Conservation (phyloP, 1,140 invertebrate genomes). For the Dendroctonus ponderosae region DNA sequence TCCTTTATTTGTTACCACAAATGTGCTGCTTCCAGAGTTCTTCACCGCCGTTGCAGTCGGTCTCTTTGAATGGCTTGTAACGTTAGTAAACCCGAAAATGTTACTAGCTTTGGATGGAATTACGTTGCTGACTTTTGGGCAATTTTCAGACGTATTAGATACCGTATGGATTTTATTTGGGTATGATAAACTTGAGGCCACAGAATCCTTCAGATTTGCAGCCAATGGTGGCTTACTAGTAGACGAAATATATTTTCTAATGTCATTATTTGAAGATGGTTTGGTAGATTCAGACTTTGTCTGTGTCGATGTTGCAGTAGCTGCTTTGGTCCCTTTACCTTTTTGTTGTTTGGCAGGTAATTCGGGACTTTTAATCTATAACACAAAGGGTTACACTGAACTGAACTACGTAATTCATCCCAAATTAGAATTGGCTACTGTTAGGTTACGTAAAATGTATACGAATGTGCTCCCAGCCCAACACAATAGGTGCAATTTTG, state of each 20-base stretch:
- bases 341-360: conserved; percentile 39
- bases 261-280: conserved; percentile 30
- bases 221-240: conserved; percentile 20
- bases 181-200: conserved; percentile 9
- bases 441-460: neutral
- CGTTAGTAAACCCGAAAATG: conserved; percentile 39
- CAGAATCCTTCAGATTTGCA: neutral
- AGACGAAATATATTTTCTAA: conserved; percentile 38
- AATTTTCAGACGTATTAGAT: conserved; percentile 20
- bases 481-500: conserved; percentile 1
- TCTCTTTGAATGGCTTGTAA: conserved; percentile 5
- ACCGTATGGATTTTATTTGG: conserved; percentile 41
- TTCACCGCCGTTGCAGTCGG: conserved; percentile 38
- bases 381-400: conserved; percentile 46
- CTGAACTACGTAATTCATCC: neutral
- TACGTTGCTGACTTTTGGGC: conserved; percentile 21
- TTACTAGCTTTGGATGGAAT: conserved; percentile 39
- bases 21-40: conserved; percentile 43
- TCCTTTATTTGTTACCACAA: conserved; percentile 45
- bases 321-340: conserved; percentile 36
- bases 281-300: neutral
- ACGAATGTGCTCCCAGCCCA: neutral
- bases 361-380: conserved; percentile 69
- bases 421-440: neutral
- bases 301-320: neutral